These are phyloP conservation scores for Drosophila erecta DNA, from an alignment of 1,140 invertebrate genomes.

Conservation along the genomic window DNA sequence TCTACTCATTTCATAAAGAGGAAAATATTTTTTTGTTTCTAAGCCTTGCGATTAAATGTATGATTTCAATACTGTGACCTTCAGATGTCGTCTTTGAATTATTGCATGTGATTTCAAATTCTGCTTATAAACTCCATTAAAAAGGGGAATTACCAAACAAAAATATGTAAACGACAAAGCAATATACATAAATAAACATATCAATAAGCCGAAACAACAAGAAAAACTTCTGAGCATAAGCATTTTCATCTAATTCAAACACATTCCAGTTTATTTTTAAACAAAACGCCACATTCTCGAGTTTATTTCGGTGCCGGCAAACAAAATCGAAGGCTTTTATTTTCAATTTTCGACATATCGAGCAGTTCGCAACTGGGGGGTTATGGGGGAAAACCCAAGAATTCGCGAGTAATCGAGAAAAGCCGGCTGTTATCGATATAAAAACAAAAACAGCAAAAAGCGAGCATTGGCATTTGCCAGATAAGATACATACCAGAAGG, in stretches of 20 bases:
- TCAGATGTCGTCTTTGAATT: not conserved
- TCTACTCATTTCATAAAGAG: too few relatives aligned
- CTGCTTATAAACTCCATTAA: not conserved
- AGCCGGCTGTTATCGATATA: constrained; percentile 64
- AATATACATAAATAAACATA: constrained; percentile 22
- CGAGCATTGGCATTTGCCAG: constrained; percentile 56
- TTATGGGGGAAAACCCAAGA: constrained; percentile 25
- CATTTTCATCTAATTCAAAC: constrained; percentile 72
- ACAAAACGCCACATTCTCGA: constrained; percentile 73
- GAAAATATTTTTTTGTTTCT: too few relatives aligned
- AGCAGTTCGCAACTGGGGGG: too few relatives aligned
- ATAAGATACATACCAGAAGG: constrained; percentile 69
- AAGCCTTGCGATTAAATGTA: not conserved
- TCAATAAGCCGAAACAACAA: constrained; percentile 24
- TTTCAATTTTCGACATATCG: constrained; percentile 29
- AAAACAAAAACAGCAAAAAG: constrained; percentile 33
- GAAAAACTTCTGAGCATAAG: constrained; percentile 50
- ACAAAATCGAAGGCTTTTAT: constrained; percentile 37
- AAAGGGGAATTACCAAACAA: not conserved
- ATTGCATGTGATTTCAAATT: not conserved
- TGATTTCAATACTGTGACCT: not conserved
- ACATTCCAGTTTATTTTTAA: constrained; percentile 83
- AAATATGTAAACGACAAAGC: constrained; percentile 19
- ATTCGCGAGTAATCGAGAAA: constrained; percentile 41
- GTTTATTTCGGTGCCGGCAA: constrained; percentile 66